Base-by-base conservation (phyloP, 2,888 invertebrate genomes). In the Trissoscelio sp. region DNA sequence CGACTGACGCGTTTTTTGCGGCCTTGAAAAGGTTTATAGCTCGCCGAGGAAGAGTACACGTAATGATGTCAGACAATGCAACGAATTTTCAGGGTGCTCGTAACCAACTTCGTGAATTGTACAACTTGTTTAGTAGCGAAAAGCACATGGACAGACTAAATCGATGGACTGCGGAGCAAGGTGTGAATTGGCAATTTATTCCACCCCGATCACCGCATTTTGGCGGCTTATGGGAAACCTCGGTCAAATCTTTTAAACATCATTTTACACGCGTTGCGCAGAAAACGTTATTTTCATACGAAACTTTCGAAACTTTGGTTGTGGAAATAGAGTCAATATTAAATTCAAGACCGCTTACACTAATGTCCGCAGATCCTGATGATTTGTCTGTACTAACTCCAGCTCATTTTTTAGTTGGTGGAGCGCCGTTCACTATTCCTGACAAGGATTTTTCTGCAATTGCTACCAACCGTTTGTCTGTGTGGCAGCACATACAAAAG, bases 1-100 rank as follows among this genome's bases (percentile, higher is more conserved):
- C 86, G 0, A 85, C 88, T 0, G 86, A 87, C 22, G 80, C 84
- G 1, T 89, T 89, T 67, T n/a, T 90, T 1, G 85, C 84, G 0
- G 85, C 88, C 0, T 57, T 89, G 2, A 64, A 82, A 16, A 81
- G 88, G 4, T 89, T 90, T 34, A 84, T 88, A 9, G 72, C 88
- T 9, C 58, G 88, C 37, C 69, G 89, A 20, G 89, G 90, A 0
- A 62, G 64, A 18, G 75, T 79, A 2, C 16, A 18, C 2, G 44
- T 83, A 0, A 84, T 91, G 0, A 84, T 79, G 46, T 87, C 86
- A 7, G 60, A 60, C 28, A 60, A 60, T 20, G 60, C 20, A 6
- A 60, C 42, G 6, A 22, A 60, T 44, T 90, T 90, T 62, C 78
- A 86, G 0, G 89, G 89, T 5, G 88, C 88, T 1, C 78, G 81